Evolutionary conservation across 2,888 invertebrate species (phyloP), one percentile per base, ranked within the genome.

Genomic region (Slavum lentiscoides): DNA sequence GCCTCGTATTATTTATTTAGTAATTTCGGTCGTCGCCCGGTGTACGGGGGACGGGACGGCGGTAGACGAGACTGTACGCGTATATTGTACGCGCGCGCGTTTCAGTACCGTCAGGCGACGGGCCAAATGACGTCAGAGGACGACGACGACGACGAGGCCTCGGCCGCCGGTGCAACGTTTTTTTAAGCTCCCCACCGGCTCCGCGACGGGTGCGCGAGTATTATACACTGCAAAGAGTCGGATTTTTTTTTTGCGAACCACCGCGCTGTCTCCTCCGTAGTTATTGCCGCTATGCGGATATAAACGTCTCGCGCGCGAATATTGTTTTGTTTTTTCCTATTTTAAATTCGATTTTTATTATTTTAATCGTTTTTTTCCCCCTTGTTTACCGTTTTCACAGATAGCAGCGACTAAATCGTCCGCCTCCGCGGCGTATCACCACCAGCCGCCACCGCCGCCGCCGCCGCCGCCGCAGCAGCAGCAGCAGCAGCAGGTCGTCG

Each of bases 401-500:
- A 76, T 76, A 49, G 75, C 75, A 30, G 67, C 75, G 30, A 67
- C 75, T 49, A 76, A 76, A 76, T 76, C 75, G 43, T 76, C 75
- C 30, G 30, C 75, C 43, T n/a, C 75, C 19, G 43, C 43, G 9
- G 59, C 59, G 23, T 59, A n/a, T 30, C 75, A 76, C 30, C 75
- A 67, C 43, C 75, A 75, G 43, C 74, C 30, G 39, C 72, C 68
- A 85, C 77, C 84, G 85, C 77, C 85, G 30, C 67, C 23, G 59
- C n/a, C 43, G 62, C 61, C 17, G 6, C 76, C 55, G 55, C 77
- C 67, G 53, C 68, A 62, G 39, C 66, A 62, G n/a, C 76, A 77
- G 23, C 72, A 68, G 73, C 67, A 53, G 21, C 73, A 75, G 84
- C 82, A 85, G 84, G 53, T 84, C 84, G 86, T 86, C 86, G 85